phyloP scores from a whole-genome alignment of 2,888 invertebrate species.

The Ichneumoninae sp. region DNA sequence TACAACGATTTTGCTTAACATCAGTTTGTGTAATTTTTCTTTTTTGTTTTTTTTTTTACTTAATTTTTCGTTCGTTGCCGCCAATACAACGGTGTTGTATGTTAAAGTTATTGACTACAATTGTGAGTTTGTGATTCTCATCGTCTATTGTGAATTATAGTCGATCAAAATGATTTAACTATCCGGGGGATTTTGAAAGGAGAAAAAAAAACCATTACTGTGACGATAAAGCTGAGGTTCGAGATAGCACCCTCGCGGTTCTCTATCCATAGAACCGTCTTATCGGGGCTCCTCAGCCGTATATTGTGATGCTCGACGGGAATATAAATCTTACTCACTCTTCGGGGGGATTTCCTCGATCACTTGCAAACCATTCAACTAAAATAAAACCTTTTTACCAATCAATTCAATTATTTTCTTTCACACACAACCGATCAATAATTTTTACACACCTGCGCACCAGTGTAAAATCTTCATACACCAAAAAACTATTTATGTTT shows the following conservation, averaged over 20 bases:
- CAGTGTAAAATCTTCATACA: slow-evolving; percentile 75
- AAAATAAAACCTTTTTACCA: slow-evolving; percentile 64
- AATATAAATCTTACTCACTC: slow-evolving; percentile 56
- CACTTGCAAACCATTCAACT: slow-evolving; percentile 70
- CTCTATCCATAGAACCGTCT: slow-evolving; percentile 7
- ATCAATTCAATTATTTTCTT: slow-evolving; percentile 72
- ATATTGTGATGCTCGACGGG: slow-evolving; percentile 35
- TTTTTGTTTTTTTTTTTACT: slow-evolving; percentile 27
- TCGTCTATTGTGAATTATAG: slow-evolving; percentile 45
- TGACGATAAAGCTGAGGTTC: neutral
- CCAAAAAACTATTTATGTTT: slow-evolving; percentile 67
- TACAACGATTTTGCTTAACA: slow-evolving; percentile 69
- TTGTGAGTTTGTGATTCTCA: slow-evolving; percentile 70
- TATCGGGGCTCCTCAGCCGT: neutral
- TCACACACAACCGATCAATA: slow-evolving; percentile 78
- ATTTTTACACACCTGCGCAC: slow-evolving; percentile 75
- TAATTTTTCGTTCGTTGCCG: slow-evolving; percentile 56
- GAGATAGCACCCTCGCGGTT: neutral
- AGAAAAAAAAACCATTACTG: slow-evolving; percentile 10
- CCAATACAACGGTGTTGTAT: slow-evolving; percentile 65
- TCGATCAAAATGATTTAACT: slow-evolving; percentile 50
- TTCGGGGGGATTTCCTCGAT: slow-evolving; percentile 40
- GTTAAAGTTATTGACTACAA: slow-evolving; percentile 75
- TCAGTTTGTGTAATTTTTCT: slow-evolving; percentile 48
- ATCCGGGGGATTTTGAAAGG: slow-evolving; percentile 10